Evolutionary conservation across 1,140 invertebrate genomes (phyloP), one percentile per base, ranked within the genome.

Genomic region (Yoshiicerus persimilis): DNA sequence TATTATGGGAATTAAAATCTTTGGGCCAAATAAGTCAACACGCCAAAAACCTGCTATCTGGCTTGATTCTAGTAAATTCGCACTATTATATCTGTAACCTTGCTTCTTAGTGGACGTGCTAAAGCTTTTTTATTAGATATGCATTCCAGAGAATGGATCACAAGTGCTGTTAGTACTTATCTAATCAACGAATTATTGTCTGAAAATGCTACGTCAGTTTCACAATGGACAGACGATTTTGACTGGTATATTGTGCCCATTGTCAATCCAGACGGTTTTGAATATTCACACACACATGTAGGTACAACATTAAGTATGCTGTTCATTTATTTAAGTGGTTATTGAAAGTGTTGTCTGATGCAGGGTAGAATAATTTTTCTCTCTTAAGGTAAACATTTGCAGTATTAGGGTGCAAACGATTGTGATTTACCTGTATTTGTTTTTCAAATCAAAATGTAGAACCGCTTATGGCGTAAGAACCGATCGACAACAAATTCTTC

Each of bases 141-240:
- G 84, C 95, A 95, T 91, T 94, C 94, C 5, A 92, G 95, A 23
- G 94, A 95, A 92, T 96, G 96, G 96, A 95, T 95, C 23, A 92
- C 94, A 2, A 93, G 94, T n/a, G 94, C 94, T 4, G 93, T 93
- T 0, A 92, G 92, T 6, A 92, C 94, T 23, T 95, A 92, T 87
- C 91, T 95, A 2, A 91, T 94, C 1, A 92, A 94, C 88, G 91
- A 93, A 88, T 84, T 94, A 87, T 90, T 93, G 39, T 90, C 91
- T 62, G 80, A 34, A 30, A 93, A 94, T 75, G 39, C 20, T 6
- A 84, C 36, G 0, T 10, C 32, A 9, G 34, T 85, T 34, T 20
- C 16, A 9, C 32, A 41, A 27, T 62, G 75, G 75, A 80, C 75
- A 34, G 62, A 23, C 23, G 32, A 80, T 23, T 83, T 77, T 56